Evolutionary conservation across 2,113 vertebrate genomes (phyloP).

Genomic region (Tragulus kanchil): DNA sequence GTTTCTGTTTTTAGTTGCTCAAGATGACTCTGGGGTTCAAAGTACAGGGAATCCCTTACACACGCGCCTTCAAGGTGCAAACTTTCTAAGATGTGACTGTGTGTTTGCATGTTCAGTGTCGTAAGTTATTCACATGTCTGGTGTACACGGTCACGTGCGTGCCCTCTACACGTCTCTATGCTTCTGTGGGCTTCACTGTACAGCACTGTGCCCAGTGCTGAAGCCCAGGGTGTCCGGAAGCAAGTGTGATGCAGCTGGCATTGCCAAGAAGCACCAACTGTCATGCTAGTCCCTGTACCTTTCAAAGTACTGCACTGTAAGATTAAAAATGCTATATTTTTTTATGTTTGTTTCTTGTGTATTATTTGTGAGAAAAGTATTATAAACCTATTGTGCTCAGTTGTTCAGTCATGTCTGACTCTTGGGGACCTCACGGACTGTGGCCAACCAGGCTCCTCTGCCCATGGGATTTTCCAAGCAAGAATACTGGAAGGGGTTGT

Average conservation of each 20-base stretch:
- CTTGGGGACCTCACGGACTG: neutral
- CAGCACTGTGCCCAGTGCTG: neutral
- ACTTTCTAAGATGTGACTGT: neutral
- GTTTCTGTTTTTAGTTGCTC: neutral
- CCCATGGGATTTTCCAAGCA: neutral
- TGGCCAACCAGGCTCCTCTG: neutral
- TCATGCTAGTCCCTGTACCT: neutral
- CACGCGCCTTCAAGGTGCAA: neutral
- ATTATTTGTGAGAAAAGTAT: neutral
- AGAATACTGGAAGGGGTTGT: neutral
- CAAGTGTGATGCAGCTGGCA: neutral
- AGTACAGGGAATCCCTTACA: neutral
- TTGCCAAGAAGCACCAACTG: neutral
- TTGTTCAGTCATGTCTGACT: neutral
- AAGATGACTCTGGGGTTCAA: neutral
- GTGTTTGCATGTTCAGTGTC: neutral
- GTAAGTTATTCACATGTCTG: neutral
- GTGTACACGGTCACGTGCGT: accelerated
- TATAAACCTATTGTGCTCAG: neutral
- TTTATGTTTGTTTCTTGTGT: neutral
- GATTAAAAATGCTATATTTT: neutral
- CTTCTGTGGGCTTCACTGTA: accelerated
- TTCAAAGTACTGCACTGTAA: neutral
- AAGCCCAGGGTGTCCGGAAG: neutral
- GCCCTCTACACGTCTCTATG: neutral